Base-by-base conservation (phyloP, 2,797 vertebrate species). In the Crocodylus rhombifer region DNA sequence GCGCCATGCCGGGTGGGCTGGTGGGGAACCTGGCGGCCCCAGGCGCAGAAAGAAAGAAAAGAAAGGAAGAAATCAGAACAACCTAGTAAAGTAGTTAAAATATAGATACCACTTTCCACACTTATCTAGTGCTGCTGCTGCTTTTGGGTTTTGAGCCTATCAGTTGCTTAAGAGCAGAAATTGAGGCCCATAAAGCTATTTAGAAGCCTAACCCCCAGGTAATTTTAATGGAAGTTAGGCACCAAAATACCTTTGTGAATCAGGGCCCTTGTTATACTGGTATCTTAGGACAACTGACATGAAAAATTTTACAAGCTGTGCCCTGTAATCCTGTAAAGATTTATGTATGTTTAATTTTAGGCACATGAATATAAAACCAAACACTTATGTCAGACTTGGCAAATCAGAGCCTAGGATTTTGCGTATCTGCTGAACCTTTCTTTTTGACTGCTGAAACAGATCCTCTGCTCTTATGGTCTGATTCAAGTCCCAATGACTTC, bases 401-500 rank as follows among this genome's bases (percentile, higher is more conserved):
- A 82, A 86, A 93, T 42, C 26, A 20, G n/a, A 20, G 87, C 33
- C 60, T 25, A 73, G 55, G 63, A 77, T 76, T 88, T 89, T 75
- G 64, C 51, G 4, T 30, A 82, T 61, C 56, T 65, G 51, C 67
- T 42, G 82, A 86, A 80, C n/a, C 36, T 79, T 4, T 64, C 0
- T 1, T 57, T 75, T 75, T 5, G 17, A 61, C 69, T 85, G 57
- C 79, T 65, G 84, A 90, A 95, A 90, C 14, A 65, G 56, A 87
- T 77, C 2, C 14, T 25, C 33, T 90, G 55, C 82, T 76, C 74
- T 69, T 77, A 71, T 71, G 20, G 1, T 71, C 63, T 73, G 73
- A 84, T 84, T 42, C 80, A 87, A 67, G 62, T 85, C 60, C 79
- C 64, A 13, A 13, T 71, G 76, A 90, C 58, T 94, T 92, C 79